Conservation (phyloP, 2,888 invertebrate species). For the Atherix ibis region DNA sequence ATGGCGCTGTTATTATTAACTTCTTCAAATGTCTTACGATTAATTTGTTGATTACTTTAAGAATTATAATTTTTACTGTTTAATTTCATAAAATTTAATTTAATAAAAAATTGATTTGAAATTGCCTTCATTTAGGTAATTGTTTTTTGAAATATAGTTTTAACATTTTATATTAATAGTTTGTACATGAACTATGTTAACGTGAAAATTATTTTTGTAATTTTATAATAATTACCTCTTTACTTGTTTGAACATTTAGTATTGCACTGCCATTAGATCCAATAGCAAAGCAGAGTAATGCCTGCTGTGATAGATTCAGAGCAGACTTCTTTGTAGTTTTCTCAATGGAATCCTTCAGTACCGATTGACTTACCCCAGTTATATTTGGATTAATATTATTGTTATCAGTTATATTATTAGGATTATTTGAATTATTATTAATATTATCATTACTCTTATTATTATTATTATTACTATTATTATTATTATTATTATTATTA, state of each 20-base stretch:
- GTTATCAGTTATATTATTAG: conserved; percentile 2
- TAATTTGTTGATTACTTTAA: too few species aligned
- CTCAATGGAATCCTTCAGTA: too few species aligned
- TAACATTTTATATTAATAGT: too few species aligned
- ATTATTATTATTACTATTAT: conserved; percentile 9
- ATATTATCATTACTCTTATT: too few species aligned
- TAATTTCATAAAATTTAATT: neutral
- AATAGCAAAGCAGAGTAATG: conserved; percentile 60
- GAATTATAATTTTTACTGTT: too few species aligned
- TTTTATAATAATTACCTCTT: conserved; percentile 20
- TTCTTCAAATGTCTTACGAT: too few species aligned
- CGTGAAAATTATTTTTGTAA: neutral
- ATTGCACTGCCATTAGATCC: conserved; percentile 60
- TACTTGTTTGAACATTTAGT: conserved; percentile 44
- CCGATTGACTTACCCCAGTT: too few species aligned
- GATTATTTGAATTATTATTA: too few species aligned
- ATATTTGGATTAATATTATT: conserved; percentile 5
- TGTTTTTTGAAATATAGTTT: too few species aligned
- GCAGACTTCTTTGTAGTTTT: conserved; percentile 5
- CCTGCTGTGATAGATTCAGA: too few species aligned
- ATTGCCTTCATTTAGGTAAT: neutral
- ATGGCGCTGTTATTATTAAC: too few species aligned
- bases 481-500: conserved; percentile 8
- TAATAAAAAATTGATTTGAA: neutral
- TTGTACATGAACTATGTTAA: too few species aligned